Base-by-base conservation (phyloP, 2,888 invertebrate species). In the Strigamia transsilvanica region DNA sequence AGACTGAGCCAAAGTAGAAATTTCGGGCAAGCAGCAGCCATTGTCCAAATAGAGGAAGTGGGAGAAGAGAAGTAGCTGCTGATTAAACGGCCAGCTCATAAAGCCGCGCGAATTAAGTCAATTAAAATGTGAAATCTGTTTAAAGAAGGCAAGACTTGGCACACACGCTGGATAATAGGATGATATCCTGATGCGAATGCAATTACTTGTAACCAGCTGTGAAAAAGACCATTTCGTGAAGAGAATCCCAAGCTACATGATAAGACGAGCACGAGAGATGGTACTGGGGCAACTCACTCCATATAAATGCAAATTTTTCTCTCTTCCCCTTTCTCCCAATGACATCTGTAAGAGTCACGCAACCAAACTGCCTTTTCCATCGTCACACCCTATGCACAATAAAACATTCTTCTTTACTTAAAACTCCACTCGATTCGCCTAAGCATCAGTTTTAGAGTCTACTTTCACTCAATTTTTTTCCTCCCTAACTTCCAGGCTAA, bases 181-280 rank as follows among this genome's bases (percentile, higher is more conserved):
- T 79, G 42, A 79, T 79, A 79, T 79, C 79, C 42, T 79, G 42
- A 79, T 79, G 79, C 79, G 79, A 79, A 79, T 79, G 79, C 79
- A 79, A 79, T 79, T 79, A 79, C 79, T 79, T 79, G 79, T 79
- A 79, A 79, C 79, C 79, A 42, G 41, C 79, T 79, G 79, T 79
- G 79, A 79, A 79, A 79, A 79, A 79, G 79, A 79, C 79, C 79
- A 79, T 79, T 79, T 79, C 42, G 38, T 73, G 73, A 73, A 42
- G 79, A 38, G 79, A 79, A 79, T 79, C 42, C 79, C 42, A 38
- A 42, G 79, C 42, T 79, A 38, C 79, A 42, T 23, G 79, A 79
- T 79, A 79, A 79, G 79, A 79, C 38, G 38, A 42, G 42, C 42
- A 42, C 41, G 23, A 73, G 73, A 38, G 42, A 38, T 79, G 79